Conservation (phyloP, 2,888 invertebrate genomes). For the Eutolmus rufibarbis region DNA sequence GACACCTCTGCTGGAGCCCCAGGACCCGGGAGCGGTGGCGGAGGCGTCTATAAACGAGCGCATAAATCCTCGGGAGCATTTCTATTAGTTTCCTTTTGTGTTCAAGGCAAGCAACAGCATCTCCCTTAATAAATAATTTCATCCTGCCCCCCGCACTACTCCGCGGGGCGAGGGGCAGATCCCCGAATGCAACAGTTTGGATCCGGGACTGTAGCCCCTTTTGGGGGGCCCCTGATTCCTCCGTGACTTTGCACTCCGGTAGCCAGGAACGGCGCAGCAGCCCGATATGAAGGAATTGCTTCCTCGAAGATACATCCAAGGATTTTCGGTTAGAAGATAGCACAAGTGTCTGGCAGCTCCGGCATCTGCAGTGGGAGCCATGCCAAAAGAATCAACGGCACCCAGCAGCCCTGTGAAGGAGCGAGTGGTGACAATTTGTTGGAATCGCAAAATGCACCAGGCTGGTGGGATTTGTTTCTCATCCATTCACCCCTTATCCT, state of each 20-base stretch:
- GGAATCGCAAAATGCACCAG: conserved; percentile 37
- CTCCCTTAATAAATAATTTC: conserved; percentile 38
- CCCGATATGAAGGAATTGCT: conserved; percentile 30
- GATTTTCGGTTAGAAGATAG: conserved; percentile 30
- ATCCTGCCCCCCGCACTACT: not conserved
- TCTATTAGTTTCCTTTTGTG: conserved; percentile 41
- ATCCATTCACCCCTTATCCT: conserved; percentile 28
- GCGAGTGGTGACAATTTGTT: conserved; percentile 39
- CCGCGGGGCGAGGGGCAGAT: not conserved
- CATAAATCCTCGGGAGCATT: conserved; percentile 36
- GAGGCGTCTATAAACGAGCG: conserved; percentile 35
- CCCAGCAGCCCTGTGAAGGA: conserved; percentile 24
- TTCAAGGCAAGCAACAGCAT: conserved; percentile 39
- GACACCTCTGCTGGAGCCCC: not conserved
- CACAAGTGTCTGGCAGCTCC: conserved; percentile 19
- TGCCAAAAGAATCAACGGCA: conserved; percentile 36
- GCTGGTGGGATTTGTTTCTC: conserved; percentile 32
- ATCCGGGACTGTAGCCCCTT: not conserved
- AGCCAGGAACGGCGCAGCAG: not conserved
- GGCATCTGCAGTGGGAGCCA: conserved; percentile 21
- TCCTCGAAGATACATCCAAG: conserved; percentile 28
- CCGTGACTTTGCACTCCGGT: not conserved
- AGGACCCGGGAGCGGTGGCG: not conserved
- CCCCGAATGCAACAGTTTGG: conserved; percentile 36
- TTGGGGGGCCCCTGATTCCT: not conserved